Base-by-base conservation (phyloP, 1,140 invertebrate genomes). In the Diabrotica undecimpunctata region DNA sequence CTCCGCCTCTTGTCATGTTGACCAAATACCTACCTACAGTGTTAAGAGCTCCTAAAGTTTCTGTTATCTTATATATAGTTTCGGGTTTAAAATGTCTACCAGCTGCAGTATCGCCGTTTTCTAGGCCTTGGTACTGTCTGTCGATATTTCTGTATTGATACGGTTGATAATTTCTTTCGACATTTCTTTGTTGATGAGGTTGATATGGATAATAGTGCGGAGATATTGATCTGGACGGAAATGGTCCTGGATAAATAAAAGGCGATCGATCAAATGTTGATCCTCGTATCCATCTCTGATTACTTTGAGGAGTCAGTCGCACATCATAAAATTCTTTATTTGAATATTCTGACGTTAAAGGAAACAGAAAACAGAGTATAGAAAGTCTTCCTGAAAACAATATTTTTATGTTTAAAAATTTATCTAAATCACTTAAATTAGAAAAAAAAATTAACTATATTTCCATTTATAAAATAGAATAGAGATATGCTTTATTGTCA, bases 21-120 rank as follows among this genome's bases (percentile, higher is more conserved):
- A 94, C 89, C 57, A 94, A 83, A 74, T 92, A 92, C 73, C 88
- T 86, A 0, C 91, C 92, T 0, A 94, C 88, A 11, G 90, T 92
- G 68, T 93, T 93, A 5, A 92, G 83, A 14, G 90, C 90, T 62
- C 90, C 91, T 7, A 88, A 75, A 4, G 87, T 88, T 78, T 88
- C 87, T 1, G 87, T 86, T 75, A 88, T 87, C 68, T 80, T 83
- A 62, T 83, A 82, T 54, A 88, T 86, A 0, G 86, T 78, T 55
- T 79, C 76, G 35, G 77, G 73, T 39, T 69, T 61, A 55, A 78
- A 75, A 70, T 78, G 74, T 41, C 75, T 68, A 2, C 62, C 68
- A 51, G 65, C 62, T 51, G 72, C 73, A 7, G 52, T 50, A 65
- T 70, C 57, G 52, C 66, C 65, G 35, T 68, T 61, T 25, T 25